A percentile compares a stretch with the other conserved stretches of the same genome.
Conservation (phyloP, 2,113 vertebrate genomes). For the Chrysemys picta region DNA sequence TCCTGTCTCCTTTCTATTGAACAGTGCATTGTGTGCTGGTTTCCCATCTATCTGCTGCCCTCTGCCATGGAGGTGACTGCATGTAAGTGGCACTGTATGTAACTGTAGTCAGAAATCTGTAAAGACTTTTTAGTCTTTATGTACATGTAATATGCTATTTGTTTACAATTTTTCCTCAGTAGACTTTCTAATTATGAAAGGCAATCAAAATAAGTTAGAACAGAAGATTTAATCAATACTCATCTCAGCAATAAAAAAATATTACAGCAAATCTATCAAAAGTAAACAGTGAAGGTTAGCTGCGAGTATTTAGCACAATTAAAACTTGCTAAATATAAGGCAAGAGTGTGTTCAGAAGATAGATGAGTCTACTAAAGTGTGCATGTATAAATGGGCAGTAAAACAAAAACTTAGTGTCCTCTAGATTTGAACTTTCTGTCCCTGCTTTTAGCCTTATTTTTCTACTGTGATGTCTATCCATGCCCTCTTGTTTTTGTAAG, state of each 20-base stretch:
- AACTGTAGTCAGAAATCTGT: neutral
- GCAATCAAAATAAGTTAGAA: neutral
- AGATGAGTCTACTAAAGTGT: neutral
- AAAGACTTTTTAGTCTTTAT: neutral
- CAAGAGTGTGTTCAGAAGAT: neutral
- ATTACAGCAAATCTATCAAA: conserved; percentile 16
- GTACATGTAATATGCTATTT: neutral
- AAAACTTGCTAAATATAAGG: neutral
- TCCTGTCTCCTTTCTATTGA: neutral
- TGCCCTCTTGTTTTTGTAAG: neutral
- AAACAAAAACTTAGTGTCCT: neutral
- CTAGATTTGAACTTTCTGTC: neutral
- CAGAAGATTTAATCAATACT: conserved; percentile 44
- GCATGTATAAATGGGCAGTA: neutral
- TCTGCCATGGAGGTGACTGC: neutral
- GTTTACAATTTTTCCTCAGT: neutral
- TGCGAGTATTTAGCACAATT: neutral
- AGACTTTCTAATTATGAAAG: neutral
- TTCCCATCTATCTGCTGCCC: neutral
- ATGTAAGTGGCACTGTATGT: neutral
- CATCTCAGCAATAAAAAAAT: neutral
- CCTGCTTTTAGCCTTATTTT: neutral
- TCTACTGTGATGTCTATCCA: neutral
- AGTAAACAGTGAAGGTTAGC: conserved; percentile 11
- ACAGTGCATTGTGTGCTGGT: neutral